Percentiles rank a stretch among this genome's conserved stretches.
Conservation (phyloP, 2,797 vertebrate genomes). For the Oreochromis mossambicus region DNA sequence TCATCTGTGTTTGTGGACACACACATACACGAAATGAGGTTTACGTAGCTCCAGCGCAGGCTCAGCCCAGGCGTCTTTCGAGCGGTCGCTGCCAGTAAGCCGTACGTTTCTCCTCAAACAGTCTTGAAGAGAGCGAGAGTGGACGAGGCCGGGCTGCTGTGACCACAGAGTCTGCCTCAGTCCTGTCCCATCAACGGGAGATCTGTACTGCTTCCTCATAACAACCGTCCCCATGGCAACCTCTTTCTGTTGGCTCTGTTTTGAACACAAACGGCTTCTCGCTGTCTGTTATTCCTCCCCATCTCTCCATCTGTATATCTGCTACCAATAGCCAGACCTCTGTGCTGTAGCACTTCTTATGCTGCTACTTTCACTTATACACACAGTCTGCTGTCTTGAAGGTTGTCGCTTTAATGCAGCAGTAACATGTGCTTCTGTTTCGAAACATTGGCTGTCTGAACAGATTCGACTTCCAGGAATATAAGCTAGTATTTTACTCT, state of each 20-base stretch:
- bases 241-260: conserved; percentile 59
- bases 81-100: conserved; percentile 1
- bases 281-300: conserved; percentile 26
- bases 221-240: conserved; percentile 77
- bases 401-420: neutral
- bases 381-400: neutral
- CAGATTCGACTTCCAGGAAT: neutral
- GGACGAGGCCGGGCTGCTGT: neutral
- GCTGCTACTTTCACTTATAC: neutral
- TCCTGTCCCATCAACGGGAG: conserved; percentile 49
- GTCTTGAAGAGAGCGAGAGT: neutral
- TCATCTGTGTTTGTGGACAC: conserved; percentile 52
- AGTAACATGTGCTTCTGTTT: neutral
- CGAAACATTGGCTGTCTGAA: neutral
- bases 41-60: neutral
- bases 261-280: conserved; percentile 56
- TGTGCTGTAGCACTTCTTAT: neutral
- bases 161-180: conserved; percentile 24
- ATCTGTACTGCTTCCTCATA: conserved; percentile 55
- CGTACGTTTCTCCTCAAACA: conserved; percentile 21
- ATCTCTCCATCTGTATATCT: conserved; percentile 48
- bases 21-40: neutral
- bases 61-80: conserved; percentile 7
- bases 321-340: conserved; percentile 25
- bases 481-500: neutral